phyloP scores from a whole-genome alignment of 1,140 invertebrate species.

The Philopotamus ludificatus region DNA sequence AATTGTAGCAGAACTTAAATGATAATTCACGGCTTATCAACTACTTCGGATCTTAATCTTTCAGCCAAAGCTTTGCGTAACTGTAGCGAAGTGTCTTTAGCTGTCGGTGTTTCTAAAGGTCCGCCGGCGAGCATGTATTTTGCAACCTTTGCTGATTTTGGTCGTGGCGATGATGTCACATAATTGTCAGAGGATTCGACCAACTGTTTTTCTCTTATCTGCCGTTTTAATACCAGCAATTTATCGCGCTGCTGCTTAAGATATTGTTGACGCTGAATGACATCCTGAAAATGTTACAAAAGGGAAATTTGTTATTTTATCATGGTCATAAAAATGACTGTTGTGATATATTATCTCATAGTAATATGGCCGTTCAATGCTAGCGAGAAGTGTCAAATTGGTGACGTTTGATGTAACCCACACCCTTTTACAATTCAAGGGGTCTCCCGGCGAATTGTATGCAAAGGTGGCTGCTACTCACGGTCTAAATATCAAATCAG shows the following conservation, averaged over 20 bases:
- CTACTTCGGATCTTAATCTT: constrained; percentile 80
- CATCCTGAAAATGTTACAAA: constrained; percentile 55
- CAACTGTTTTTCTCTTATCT: constrained; percentile 77
- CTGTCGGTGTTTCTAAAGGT: constrained; percentile 41
- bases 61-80: constrained; percentile 79
- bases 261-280: constrained; percentile 80
- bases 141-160: constrained; percentile 69
- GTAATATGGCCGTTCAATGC: background rate
- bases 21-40: constrained; percentile 53
- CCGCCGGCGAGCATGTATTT: constrained; percentile 59
- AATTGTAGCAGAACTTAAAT: too few species aligned
- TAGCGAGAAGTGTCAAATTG: constrained; percentile 51
- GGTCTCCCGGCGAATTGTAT: constrained; percentile 73
- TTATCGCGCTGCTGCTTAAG: constrained; percentile 85
- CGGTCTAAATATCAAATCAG: constrained; percentile 63
- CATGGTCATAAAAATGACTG: background rate
- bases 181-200: constrained; percentile 54
- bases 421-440: constrained; percentile 72
- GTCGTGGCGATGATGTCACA: constrained; percentile 51
- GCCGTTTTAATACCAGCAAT: constrained; percentile 82
- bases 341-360: background rate
- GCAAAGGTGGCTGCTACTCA: constrained; percentile 64
- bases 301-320: too few species aligned
- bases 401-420: constrained; percentile 88
- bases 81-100: constrained; percentile 59